Evolutionary conservation across 2,113 vertebrate genomes (phyloP), one percentile per base, ranked within the genome.

Genomic region (Procapra przewalskii): DNA sequence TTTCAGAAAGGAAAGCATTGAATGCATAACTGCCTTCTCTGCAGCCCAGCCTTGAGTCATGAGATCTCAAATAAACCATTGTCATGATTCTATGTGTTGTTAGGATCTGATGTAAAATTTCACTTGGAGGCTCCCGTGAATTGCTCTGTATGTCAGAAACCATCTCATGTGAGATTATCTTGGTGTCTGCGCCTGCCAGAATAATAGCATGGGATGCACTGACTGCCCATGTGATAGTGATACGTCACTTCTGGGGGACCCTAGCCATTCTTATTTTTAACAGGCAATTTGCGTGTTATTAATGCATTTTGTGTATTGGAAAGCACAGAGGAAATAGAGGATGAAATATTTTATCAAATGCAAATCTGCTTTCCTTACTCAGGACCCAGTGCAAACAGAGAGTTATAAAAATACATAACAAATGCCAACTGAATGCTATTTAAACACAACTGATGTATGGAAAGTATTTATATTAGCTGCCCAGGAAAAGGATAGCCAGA

Each of bases 241-340:
- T 45, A 86, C 91, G 89, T 85, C n/a, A 85, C 83, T 95, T 86
- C 86, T 27, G 52, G 67, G 43, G 43, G 5, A 75, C 45, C 1
- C 12, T 2, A 31, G 80, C 94, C 64, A 57, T 96, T 97, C 62
- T 96, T 89, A 67, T 64, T 97, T 92, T 91, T 54, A 84, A 77
- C 19, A n/a, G 79, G 62, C 27, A 93, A 75, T 92, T 91, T 96
- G 50, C 5, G 14, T 93, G 96, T 96, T 91, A 84, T 91, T 84
- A 94, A 97, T 91, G 60, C 2, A 33, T 36, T 93, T 95, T 43
- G 19, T 71, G 50, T 88, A 88, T 96, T 8, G 57, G 50, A 92
- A 92, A 86, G n/a, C 36, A 9, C 3, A 93, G 96, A 97, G 43
- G 94, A 97, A 97, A 96, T 67, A 45, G 36, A 84, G n/a, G 40